Evolutionary conservation across 2,797 vertebrate species (phyloP).

Genomic region (Gymnothorax reevesii): DNA sequence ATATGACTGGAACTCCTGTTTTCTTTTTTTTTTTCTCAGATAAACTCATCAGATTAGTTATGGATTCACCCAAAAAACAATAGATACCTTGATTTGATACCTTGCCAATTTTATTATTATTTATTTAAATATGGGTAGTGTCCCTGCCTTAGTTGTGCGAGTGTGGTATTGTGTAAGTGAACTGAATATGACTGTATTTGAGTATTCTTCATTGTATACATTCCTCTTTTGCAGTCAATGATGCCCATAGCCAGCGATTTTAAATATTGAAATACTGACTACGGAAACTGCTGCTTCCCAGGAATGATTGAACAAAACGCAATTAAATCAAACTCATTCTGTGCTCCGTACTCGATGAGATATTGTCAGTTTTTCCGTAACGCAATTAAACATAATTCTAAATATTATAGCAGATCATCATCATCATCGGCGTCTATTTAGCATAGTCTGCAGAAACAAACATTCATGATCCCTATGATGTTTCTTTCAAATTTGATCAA

Average conservation of each 20-base stretch:
- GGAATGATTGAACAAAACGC: background rate
- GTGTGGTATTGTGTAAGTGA: too few relatives aligned
- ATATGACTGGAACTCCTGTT: background rate
- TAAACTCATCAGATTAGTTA: too few relatives aligned
- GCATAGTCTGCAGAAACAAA: background rate
- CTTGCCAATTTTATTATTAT: too few relatives aligned
- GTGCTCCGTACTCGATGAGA: background rate
- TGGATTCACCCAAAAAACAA: too few relatives aligned
- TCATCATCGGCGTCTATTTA: background rate
- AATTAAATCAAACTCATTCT: background rate
- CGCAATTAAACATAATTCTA: background rate
- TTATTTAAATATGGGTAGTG: too few relatives aligned
- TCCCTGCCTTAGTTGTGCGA: too few relatives aligned
- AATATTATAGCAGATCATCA: background rate
- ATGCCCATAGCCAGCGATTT: background rate
- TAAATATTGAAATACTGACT: background rate
- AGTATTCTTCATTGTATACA: too few relatives aligned
- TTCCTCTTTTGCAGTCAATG: too few relatives aligned
- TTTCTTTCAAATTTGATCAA: background rate
- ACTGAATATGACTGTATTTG: too few relatives aligned
- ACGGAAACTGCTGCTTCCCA: background rate
- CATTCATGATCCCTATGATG: background rate
- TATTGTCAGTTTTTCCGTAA: background rate
- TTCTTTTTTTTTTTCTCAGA: background rate
- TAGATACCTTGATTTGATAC: too few relatives aligned